A percentile compares a stretch with the other conserved stretches of the same genome.
Evolutionary conservation across 2,888 invertebrate genomes (phyloP).

Genomic region (Lycaena phlaeas): DNA sequence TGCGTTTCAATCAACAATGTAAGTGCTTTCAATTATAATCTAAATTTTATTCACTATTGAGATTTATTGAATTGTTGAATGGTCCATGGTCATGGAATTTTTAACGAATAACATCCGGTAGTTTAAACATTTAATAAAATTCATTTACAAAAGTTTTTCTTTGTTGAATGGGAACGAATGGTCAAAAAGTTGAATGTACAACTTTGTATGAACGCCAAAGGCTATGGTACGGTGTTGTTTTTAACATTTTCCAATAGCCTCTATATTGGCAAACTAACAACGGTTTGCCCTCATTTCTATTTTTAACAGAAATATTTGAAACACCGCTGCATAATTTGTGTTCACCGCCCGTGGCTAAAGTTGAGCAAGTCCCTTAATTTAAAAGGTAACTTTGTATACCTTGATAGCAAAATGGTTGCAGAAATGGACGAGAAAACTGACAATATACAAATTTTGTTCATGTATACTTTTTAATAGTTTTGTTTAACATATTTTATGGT

Average conservation of each 20-base stretch:
- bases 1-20: too few relatives aligned
- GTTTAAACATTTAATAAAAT: slow-evolving; percentile 4
- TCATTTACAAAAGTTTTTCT: slow-evolving; percentile 4
- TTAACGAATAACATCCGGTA: slow-evolving; percentile 1
- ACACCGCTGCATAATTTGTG: neutral
- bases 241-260: slow-evolving; percentile 2
- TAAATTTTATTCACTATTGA: too few relatives aligned
- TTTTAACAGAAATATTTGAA: neutral
- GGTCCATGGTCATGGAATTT: too few relatives aligned
- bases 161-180: slow-evolving; percentile 4
- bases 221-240: neutral
- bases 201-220: slow-evolving; percentile 5
- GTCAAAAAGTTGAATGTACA: slow-evolving; percentile 4
- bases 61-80: too few relatives aligned
- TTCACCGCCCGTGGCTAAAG: too few relatives aligned
- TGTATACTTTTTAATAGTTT: slow-evolving; percentile 3
- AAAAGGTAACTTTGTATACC: neutral
- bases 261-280: neutral
- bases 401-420: neutral
- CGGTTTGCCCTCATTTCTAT: neutral
- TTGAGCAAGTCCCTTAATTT: slow-evolving; percentile 3
- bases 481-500: too few relatives aligned
- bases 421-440: neutral
- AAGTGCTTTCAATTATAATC: too few relatives aligned
- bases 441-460: slow-evolving; percentile 3